phyloP scores from a whole-genome alignment of 1,140 invertebrate genomes.

The Bombus sibiricus region DNA sequence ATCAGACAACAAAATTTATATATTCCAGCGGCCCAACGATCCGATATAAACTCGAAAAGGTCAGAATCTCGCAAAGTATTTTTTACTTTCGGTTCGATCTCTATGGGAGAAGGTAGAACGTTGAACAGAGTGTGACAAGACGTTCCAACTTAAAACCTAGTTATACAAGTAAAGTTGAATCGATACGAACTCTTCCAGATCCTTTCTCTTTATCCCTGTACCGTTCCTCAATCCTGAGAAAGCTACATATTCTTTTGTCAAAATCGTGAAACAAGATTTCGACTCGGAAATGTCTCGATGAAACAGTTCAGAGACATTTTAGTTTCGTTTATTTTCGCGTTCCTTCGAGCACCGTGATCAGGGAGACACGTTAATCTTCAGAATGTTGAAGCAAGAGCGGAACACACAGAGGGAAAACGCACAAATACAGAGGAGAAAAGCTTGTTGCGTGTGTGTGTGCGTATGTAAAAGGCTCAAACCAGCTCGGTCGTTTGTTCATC shows the following conservation, averaged over 20 bases:
- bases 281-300: not conserved
- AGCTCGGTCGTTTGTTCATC: not conserved
- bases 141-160: not conserved
- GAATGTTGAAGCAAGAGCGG: not conserved
- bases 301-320: not conserved
- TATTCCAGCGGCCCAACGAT: not conserved
- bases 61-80: too few species aligned
- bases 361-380: constrained; percentile 8
- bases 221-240: too few species aligned
- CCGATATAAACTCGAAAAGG: too few species aligned
- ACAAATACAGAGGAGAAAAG: not conserved
- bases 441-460: not conserved
- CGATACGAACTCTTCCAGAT: not conserved
- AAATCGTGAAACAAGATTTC: not conserved
- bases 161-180: not conserved
- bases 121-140: not conserved
- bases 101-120: not conserved
- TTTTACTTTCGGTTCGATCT: not conserved
- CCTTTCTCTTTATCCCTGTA: not conserved
- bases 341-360: constrained; percentile 7
- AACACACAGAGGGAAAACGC: not conserved
- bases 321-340: constrained; percentile 13
- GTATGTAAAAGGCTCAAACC: not conserved
- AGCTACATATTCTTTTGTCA: not conserved
- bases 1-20: too few species aligned